Conservation (phyloP, 2,797 vertebrate genomes). For the Garrulus glandarius region DNA sequence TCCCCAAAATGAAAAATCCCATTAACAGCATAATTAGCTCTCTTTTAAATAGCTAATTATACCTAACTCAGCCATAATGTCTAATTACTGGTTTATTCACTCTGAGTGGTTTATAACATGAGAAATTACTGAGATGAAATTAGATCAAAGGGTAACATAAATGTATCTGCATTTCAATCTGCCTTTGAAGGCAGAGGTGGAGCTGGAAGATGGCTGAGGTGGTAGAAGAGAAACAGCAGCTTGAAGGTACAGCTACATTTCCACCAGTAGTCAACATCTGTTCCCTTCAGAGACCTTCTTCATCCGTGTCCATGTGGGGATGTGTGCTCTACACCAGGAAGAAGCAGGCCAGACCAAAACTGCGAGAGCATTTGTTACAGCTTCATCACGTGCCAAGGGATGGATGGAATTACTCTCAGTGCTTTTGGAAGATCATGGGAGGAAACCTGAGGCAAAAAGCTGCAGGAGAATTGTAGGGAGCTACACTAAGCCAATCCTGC, state of each 20-base stretch:
- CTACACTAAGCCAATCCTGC: neutral
- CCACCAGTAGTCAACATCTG: neutral
- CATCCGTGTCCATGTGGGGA: rapidly evolving
- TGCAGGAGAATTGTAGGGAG: neutral
- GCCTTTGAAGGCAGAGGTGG: neutral
- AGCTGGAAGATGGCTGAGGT: neutral
- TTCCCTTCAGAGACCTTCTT: neutral
- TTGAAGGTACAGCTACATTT: neutral
- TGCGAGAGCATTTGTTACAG: neutral
- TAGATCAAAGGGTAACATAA: slow-evolving; percentile 19
- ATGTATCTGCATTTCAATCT: slow-evolving; percentile 8
- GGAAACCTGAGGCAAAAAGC: neutral
- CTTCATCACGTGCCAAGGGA: neutral
- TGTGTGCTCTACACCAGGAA: neutral
- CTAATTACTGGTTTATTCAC: slow-evolving; percentile 43
- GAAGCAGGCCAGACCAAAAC: neutral
- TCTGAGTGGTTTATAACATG: slow-evolving; percentile 1
- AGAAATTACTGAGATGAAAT: slow-evolving; percentile 31
- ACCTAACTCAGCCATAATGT: neutral
- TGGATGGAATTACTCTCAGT: neutral
- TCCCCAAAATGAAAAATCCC: neutral
- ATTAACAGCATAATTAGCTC: slow-evolving; percentile 1
- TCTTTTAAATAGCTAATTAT: slow-evolving; percentile 45
- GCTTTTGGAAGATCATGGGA: neutral
- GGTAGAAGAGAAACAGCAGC: neutral